Conservation (phyloP, 2,797 vertebrate species). For the Malacoctenus gilli region DNA sequence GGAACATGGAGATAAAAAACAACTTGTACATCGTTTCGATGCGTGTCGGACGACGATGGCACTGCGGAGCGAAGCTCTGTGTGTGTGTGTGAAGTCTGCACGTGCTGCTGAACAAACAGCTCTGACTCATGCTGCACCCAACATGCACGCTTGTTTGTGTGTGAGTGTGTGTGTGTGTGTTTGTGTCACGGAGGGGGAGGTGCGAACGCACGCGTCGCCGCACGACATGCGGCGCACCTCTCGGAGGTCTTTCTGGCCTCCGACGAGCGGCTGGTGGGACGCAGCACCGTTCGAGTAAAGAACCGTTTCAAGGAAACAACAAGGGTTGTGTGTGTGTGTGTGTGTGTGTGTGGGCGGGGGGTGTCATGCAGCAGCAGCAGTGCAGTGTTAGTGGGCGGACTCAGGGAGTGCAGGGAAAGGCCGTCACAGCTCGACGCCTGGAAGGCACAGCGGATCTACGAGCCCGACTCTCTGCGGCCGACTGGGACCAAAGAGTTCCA, state of each 20-base stretch:
- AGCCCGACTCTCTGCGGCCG: too few species aligned
- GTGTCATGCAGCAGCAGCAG: constrained; percentile 47
- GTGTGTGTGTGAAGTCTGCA: constrained; percentile 26
- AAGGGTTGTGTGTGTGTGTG: constrained; percentile 29
- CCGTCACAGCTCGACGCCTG: constrained; percentile 68
- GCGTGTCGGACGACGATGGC: constrained; percentile 37
- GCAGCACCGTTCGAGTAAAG: too few species aligned
- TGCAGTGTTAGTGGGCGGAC: constrained; percentile 22
- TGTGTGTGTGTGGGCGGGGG: background rate
- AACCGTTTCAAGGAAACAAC: too few species aligned
- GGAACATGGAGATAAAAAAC: constrained; percentile 28
- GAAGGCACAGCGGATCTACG: constrained; percentile 69
- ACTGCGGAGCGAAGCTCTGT: constrained; percentile 31
- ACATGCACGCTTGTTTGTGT: constrained; percentile 39
- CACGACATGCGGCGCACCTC: too few species aligned
- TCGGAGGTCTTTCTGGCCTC: too few species aligned
- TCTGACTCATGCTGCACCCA: constrained; percentile 32
- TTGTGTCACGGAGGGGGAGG: background rate
- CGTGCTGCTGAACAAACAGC: constrained; percentile 7
- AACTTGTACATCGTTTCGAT: constrained; percentile 20
- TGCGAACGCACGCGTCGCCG: too few species aligned
- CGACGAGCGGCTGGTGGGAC: too few species aligned
- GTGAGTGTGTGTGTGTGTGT: constrained; percentile 15
- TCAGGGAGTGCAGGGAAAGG: constrained; percentile 49
- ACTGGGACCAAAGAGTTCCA: too few species aligned